Evolutionary conservation across 2,113 vertebrate species (phyloP).

Genomic region (Dromiciops gliroides): DNA sequence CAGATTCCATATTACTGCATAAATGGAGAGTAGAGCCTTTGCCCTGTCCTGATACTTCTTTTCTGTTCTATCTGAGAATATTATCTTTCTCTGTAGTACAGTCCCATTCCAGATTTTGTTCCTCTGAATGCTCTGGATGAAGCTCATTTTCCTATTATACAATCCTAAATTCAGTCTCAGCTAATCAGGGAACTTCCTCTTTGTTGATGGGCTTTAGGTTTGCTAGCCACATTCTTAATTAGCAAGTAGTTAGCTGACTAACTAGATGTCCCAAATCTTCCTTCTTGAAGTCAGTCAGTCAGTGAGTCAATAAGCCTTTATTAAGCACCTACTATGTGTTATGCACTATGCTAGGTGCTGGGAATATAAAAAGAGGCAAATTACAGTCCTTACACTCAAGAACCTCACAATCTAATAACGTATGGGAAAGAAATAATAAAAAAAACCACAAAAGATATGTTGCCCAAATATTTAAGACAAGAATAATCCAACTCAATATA

Average conservation of each 20-base stretch:
- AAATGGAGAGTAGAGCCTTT: neutral
- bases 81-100: neutral
- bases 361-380: neutral
- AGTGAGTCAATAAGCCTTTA: neutral
- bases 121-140: neutral
- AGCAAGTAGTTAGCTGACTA: neutral
- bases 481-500: neutral
- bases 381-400: neutral
- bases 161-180: neutral
- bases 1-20: neutral
- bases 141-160: neutral
- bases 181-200: neutral
- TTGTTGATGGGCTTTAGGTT: neutral
- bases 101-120: neutral
- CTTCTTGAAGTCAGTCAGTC: neutral
- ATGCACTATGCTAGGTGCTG: neutral
- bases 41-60: neutral
- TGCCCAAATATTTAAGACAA: neutral
- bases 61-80: neutral
- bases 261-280: neutral
- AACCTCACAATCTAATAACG: neutral
- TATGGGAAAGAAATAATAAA: neutral
- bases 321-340: neutral
- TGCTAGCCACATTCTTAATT: neutral
- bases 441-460: neutral